phyloP scores from a whole-genome alignment of 2,888 invertebrate genomes.

The Apodemia hepburni region DNA sequence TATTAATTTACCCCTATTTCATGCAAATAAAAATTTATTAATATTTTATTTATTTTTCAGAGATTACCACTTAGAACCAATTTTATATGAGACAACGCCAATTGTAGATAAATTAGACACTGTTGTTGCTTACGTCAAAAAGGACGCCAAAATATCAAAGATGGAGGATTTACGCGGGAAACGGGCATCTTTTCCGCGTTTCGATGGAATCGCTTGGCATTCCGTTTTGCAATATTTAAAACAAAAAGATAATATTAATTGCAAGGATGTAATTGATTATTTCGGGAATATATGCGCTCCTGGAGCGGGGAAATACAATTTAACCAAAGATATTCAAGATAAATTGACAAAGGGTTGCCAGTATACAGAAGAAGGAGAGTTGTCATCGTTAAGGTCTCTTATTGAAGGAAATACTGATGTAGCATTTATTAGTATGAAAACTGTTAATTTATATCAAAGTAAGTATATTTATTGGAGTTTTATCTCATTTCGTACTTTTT shows the following conservation, averaged over 20 bases:
- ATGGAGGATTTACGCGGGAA: slow-evolving; percentile 85
- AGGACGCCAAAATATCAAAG: slow-evolving; percentile 72
- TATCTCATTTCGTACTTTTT: too few relatives aligned
- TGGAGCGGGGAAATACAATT: slow-evolving; percentile 43
- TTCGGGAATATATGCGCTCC: slow-evolving; percentile 85
- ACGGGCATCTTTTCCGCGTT: slow-evolving; percentile 90
- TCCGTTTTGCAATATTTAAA: slow-evolving; percentile 72
- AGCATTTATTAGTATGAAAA: slow-evolving; percentile 85
- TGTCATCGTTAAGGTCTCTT: slow-evolving; percentile 83
- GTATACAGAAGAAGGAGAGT: slow-evolving; percentile 71
- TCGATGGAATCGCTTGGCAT: slow-evolving; percentile 86
- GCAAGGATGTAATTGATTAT: slow-evolving; percentile 68
- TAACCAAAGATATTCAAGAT: slow-evolving; percentile 35
- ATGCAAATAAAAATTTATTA: too few relatives aligned
- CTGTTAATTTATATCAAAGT: slow-evolving; percentile 82
- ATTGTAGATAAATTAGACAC: slow-evolving; percentile 80
- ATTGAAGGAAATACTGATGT: slow-evolving; percentile 86
- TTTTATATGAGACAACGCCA: slow-evolving; percentile 82
- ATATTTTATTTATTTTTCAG: slow-evolving; percentile 50
- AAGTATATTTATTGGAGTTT: slow-evolving; percentile 39
- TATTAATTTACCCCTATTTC: too few relatives aligned
- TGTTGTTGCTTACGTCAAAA: slow-evolving; percentile 84
- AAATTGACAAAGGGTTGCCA: slow-evolving; percentile 51
- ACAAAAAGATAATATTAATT: slow-evolving; percentile 56
- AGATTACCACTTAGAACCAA: slow-evolving; percentile 74